These are phyloP conservation scores for Andrena bucephala DNA, from an alignment of 2,888 invertebrate species.

Conservation along the genomic window DNA sequence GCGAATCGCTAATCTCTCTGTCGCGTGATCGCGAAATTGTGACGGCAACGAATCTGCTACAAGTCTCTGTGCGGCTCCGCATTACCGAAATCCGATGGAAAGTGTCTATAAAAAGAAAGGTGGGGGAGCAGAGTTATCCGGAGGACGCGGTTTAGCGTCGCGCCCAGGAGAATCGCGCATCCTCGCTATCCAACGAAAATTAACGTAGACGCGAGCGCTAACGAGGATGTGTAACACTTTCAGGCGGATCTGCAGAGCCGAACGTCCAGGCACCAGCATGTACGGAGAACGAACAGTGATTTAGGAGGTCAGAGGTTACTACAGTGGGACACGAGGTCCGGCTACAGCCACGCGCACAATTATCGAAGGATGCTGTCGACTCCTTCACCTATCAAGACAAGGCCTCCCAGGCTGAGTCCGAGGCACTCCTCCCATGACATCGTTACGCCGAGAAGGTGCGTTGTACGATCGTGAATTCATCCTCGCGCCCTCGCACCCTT, in stretches of 20 bases:
- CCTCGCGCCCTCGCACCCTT: slow-evolving; percentile 51
- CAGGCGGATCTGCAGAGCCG: slow-evolving; percentile 87
- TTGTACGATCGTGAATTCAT: slow-evolving; percentile 34
- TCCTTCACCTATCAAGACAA: slow-evolving; percentile 85
- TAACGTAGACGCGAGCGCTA: slow-evolving; percentile 5
- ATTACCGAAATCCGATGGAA: slow-evolving; percentile 2
- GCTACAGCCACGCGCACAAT: slow-evolving; percentile 82
- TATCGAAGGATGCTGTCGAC: slow-evolving; percentile 86
- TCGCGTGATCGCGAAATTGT: neutral
- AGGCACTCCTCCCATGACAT: slow-evolving; percentile 85
- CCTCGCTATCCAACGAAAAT: slow-evolving; percentile 24
- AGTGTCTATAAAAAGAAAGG: neutral
- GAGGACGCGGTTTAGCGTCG: slow-evolving; percentile 22
- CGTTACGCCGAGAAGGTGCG: slow-evolving; percentile 82
- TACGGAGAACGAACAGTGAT: slow-evolving; percentile 87
- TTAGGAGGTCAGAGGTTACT: slow-evolving; percentile 87
- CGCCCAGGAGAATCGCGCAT: slow-evolving; percentile 10
- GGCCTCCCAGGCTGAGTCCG: slow-evolving; percentile 85
- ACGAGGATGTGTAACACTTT: slow-evolving; percentile 62
- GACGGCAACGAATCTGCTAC: no score
- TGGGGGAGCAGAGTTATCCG: slow-evolving; percentile 15
- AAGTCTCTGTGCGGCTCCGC: slow-evolving; percentile 1
- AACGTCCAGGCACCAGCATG: slow-evolving; percentile 85
- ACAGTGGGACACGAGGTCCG: slow-evolving; percentile 86
- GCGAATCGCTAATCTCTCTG: neutral